These are phyloP conservation scores for western clawed frog (Xenopus tropicalis) DNA, from an alignment of 2,113 vertebrate species.

Conservation along the genomic window DNA sequence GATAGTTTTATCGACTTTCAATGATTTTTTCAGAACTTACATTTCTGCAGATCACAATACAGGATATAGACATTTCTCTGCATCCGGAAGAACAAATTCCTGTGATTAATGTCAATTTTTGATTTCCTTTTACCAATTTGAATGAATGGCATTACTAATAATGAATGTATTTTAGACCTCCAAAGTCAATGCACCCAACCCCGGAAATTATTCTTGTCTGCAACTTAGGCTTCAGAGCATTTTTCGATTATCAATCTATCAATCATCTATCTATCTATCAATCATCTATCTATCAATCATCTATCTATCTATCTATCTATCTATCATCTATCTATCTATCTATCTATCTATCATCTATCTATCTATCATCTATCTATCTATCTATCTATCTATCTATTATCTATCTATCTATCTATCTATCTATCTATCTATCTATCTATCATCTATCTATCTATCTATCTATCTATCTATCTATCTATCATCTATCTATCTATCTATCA, in stretches of 20 bases:
- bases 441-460: not conserved
- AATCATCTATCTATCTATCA: no score
- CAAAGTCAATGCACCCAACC: constrained; percentile 6
- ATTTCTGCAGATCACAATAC: constrained; percentile 28
- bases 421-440: no score
- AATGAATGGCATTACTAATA: constrained; percentile 34
- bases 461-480: no score
- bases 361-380: no score
- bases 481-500: no score
- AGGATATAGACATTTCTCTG: constrained; percentile 34
- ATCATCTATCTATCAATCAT: not conserved
- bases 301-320: not conserved
- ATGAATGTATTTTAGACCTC: constrained; percentile 14
- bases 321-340: no score
- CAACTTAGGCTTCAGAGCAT: no score
- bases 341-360: no score
- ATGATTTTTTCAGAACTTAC: constrained; percentile 24
- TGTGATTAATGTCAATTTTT: constrained; percentile 31
- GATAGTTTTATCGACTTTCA: constrained; percentile 7
- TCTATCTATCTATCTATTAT: no score
- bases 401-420: no score
- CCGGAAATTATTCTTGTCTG: constrained; percentile 3
- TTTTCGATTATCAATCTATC: no score
- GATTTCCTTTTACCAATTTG: not conserved
- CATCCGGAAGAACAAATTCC: constrained; percentile 36